A percentile compares a stretch with the other conserved stretches of the same genome.
Conservation (phyloP, 1,140 invertebrate species). For the Periplaneta americana region DNA sequence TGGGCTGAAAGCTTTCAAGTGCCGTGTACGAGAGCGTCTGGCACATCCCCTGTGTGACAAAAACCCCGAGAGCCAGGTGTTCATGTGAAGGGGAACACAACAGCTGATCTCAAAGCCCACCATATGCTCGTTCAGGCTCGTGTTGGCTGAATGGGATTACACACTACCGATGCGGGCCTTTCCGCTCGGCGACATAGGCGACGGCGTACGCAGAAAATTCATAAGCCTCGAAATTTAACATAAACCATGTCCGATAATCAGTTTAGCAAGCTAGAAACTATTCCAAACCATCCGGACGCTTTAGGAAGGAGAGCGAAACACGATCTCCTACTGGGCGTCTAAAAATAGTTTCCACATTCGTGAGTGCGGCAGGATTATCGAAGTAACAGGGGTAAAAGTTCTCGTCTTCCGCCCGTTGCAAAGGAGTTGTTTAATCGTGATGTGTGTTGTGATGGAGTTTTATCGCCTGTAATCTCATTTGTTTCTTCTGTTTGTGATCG, state of each 20-base stretch:
- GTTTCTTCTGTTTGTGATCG: not conserved
- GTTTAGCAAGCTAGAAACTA: not conserved
- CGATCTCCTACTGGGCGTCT: not conserved
- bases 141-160: no score
- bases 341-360: not conserved
- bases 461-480: not conserved
- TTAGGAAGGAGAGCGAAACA: constrained; percentile 4
- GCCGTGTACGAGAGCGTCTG: no score
- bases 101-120: not conserved
- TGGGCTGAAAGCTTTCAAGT: no score
- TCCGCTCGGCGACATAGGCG: no score
- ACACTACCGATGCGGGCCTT: no score
- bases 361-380: not conserved
- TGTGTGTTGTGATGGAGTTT: not conserved
- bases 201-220: not conserved
- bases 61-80: not conserved
- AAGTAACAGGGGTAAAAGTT: not conserved
- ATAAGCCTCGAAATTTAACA: not conserved
- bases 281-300: not conserved
- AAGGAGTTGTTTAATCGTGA: not conserved
- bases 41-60: not conserved
- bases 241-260: not conserved
- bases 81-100: not conserved
- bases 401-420: not conserved
- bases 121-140: not conserved